A percentile compares a stretch with the other conserved stretches of the same genome.
These are phyloP conservation scores for Chaetodon trifasciatus DNA, from an alignment of 2,797 vertebrate species.

Conservation along the genomic window DNA sequence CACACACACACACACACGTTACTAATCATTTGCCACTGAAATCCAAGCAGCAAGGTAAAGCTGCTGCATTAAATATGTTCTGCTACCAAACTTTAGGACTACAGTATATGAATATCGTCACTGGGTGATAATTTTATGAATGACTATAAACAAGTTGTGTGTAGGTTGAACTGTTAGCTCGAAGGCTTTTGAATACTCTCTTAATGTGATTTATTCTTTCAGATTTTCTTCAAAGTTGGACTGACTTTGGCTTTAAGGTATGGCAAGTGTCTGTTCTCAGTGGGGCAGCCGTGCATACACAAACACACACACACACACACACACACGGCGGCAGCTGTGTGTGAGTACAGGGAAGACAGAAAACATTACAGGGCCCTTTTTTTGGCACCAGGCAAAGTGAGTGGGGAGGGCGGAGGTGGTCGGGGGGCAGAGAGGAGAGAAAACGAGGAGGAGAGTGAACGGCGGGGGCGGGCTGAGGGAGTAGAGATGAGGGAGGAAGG, in stretches of 20 bases:
- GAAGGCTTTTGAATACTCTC: constrained; percentile 24
- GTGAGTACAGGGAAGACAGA: constrained; percentile 85
- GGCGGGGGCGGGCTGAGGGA: constrained; percentile 76
- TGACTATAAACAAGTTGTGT: neutral
- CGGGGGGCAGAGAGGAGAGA: constrained; percentile 46
- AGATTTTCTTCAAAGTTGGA: constrained; percentile 46
- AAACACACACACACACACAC: constrained; percentile 30
- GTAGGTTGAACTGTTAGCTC: constrained; percentile 23
- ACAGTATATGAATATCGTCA: constrained; percentile 17
- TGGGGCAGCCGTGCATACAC: constrained; percentile 25
- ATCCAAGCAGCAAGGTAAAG: neutral
- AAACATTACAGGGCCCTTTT: constrained; percentile 90
- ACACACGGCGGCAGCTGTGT: constrained; percentile 44
- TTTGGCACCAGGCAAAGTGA: constrained; percentile 91
- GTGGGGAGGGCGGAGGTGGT: constrained; percentile 83
- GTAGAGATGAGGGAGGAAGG: constrained; percentile 69
- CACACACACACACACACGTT: neutral
- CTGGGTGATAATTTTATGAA: constrained; percentile 23
- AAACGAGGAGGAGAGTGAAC: constrained; percentile 75
- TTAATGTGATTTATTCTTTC: constrained; percentile 40
- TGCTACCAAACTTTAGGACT: neutral
- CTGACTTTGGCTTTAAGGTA: constrained; percentile 52
- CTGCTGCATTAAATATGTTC: neutral
- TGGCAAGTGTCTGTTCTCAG: constrained; percentile 47
- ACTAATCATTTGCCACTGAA: no score